Percentiles rank a stretch among this genome's conserved stretches.
phyloP scores from a whole-genome alignment of 2,888 invertebrate genomes.

The Conomelus anceps region DNA sequence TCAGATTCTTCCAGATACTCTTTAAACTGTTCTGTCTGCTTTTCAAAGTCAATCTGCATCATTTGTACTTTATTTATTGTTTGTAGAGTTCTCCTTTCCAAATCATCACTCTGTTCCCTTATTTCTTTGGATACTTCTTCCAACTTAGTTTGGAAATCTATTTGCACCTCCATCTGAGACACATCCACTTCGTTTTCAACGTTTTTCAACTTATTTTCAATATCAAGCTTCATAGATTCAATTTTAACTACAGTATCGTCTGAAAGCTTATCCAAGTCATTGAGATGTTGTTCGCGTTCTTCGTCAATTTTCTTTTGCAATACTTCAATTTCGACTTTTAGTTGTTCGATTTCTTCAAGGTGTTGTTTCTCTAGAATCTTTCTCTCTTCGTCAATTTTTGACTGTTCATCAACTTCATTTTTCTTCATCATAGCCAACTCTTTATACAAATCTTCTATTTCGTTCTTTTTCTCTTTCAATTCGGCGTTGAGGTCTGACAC shows the following conservation, averaged over 20 bases:
- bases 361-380: constrained; percentile 20
- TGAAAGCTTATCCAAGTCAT: constrained; percentile 22
- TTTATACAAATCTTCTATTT: constrained; percentile 24
- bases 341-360: constrained; percentile 22
- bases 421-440: constrained; percentile 15
- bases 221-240: constrained; percentile 16
- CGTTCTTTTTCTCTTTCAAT: constrained; percentile 22
- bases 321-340: constrained; percentile 18
- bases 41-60: constrained; percentile 26
- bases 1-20: constrained; percentile 18
- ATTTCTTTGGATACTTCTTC: constrained; percentile 21
- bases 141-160: constrained; percentile 18
- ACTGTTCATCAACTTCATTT: constrained; percentile 20
- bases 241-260: constrained; percentile 23
- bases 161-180: constrained; percentile 14
- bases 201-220: constrained; percentile 20
- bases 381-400: constrained; percentile 24
- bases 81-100: constrained; percentile 15
- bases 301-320: constrained; percentile 15
- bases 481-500: background rate
- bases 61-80: constrained; percentile 19
- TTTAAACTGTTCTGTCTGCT: constrained; percentile 21
- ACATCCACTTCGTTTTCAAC: constrained; percentile 24
- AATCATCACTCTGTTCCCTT: constrained; percentile 21
- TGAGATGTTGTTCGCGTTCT: constrained; percentile 16